Conservation (phyloP, 2,888 invertebrate genomes). For the Ectropis crepuscularia region DNA sequence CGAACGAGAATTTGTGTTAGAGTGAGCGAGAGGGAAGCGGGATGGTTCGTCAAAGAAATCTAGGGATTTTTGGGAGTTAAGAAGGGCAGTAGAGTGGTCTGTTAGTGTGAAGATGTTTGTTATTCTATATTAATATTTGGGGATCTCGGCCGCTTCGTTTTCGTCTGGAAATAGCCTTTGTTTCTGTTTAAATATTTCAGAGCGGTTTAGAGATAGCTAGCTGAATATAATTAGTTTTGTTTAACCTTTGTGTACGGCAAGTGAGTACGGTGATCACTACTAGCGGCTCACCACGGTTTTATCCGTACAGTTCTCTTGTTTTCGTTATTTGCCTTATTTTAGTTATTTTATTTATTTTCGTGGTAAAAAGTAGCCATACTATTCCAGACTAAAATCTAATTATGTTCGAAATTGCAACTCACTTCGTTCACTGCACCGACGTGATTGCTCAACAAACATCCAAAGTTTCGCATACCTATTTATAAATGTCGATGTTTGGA, state of each 20-base stretch:
- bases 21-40: constrained; percentile 47
- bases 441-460: no score
- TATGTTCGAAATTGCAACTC: no score
- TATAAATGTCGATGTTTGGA: no score
- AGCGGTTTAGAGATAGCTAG: constrained; percentile 6
- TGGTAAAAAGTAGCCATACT: no score
- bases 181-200: constrained; percentile 9
- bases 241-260: background rate
- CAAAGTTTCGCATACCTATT: no score
- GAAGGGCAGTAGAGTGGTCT: constrained; percentile 61
- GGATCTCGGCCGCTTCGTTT: constrained; percentile 41
- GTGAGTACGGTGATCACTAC: no score
- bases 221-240: constrained; percentile 20
- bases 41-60: constrained; percentile 64
- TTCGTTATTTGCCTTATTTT: no score
- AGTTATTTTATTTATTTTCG: no score
- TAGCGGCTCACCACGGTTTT: no score
- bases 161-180: constrained; percentile 11
- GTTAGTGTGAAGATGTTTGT: constrained; percentile 58
- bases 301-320: no score
- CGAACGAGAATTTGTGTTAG: constrained; percentile 13
- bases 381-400: no score
- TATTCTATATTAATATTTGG: constrained; percentile 50
- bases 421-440: no score
- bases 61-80: constrained; percentile 50